Evolutionary conservation across 2,888 invertebrate species (phyloP).

Genomic region (Drosophila silvestris): DNA sequence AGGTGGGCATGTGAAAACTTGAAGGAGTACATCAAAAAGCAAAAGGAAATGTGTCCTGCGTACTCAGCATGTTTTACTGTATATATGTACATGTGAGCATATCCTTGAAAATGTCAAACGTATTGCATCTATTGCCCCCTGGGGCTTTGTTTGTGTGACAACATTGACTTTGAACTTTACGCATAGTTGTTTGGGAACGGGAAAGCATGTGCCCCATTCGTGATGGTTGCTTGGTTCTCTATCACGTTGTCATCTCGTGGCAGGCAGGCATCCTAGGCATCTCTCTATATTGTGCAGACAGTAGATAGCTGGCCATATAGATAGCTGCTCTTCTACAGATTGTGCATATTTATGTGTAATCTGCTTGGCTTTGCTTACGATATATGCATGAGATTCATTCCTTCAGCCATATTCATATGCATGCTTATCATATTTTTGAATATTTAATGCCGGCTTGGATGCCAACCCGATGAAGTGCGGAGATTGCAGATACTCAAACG

Average conservation of each 20-base stretch:
- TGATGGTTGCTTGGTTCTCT: conserved; percentile 42
- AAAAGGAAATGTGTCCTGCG: neutral
- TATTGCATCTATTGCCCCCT: conserved; percentile 48
- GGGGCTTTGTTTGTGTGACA: conserved; percentile 47
- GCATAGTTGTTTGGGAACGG: conserved; percentile 5
- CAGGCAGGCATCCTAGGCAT: conserved; percentile 21
- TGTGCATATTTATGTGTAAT: conserved; percentile 61
- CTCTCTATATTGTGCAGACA: neutral
- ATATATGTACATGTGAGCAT: neutral
- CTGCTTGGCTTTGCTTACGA: conserved; percentile 44
- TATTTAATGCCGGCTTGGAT: conserved; percentile 40
- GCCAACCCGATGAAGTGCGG: conserved; percentile 39
- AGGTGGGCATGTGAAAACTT: neutral
- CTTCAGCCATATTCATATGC: conserved; percentile 18
- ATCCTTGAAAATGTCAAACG: conserved; percentile 41
- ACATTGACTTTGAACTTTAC: conserved; percentile 48
- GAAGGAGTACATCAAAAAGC: conserved; percentile 20
- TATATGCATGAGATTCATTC: conserved; percentile 63
- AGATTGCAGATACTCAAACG: conserved; percentile 53
- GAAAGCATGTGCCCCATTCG: neutral
- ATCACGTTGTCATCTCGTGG: conserved; percentile 47
- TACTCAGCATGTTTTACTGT: conserved; percentile 15
- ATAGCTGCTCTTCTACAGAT: conserved; percentile 54
- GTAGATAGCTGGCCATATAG: conserved; percentile 23
- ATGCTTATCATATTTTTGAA: conserved; percentile 69